A percentile compares a stretch with the other conserved stretches of the same genome.
Evolutionary conservation across 2,797 vertebrate species (phyloP).

Genomic region (Vultur gryphus): DNA sequence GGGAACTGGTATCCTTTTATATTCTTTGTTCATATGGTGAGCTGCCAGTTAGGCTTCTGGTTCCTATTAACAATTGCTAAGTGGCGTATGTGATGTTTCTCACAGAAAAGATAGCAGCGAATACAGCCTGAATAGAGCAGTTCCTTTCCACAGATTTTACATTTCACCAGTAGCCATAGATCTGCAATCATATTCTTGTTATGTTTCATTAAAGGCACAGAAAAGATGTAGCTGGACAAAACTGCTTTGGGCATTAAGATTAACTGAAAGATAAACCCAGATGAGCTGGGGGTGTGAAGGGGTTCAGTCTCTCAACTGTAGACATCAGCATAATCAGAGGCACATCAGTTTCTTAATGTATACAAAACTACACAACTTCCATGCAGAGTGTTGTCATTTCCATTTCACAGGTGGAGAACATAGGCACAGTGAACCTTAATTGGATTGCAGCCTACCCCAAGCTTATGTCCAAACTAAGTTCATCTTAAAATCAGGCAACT

Average conservation of each 20-base stretch:
- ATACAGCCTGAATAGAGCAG: neutral
- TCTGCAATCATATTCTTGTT: neutral
- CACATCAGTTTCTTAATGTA: neutral
- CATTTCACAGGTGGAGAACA: neutral
- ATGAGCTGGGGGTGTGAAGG: neutral
- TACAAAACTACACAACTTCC: neutral
- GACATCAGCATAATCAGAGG: neutral
- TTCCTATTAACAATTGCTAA: neutral
- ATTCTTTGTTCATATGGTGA: neutral
- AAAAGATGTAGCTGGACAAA: neutral
- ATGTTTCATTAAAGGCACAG: neutral
- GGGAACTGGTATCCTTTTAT: neutral
- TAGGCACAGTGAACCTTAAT: neutral
- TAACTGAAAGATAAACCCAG: neutral
- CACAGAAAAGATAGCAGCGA: neutral
- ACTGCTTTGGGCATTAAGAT: neutral
- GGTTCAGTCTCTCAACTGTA: neutral
- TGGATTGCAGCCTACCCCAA: neutral
- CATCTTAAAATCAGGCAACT: neutral
- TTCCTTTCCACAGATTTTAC: neutral
- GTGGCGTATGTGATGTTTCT: neutral
- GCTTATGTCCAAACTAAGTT: neutral
- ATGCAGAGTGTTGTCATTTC: neutral
- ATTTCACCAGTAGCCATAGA: neutral
- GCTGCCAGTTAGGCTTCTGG: slow-evolving; percentile 1